Conservation (phyloP, 2,888 invertebrate genomes). For the Bombylius discolor region DNA sequence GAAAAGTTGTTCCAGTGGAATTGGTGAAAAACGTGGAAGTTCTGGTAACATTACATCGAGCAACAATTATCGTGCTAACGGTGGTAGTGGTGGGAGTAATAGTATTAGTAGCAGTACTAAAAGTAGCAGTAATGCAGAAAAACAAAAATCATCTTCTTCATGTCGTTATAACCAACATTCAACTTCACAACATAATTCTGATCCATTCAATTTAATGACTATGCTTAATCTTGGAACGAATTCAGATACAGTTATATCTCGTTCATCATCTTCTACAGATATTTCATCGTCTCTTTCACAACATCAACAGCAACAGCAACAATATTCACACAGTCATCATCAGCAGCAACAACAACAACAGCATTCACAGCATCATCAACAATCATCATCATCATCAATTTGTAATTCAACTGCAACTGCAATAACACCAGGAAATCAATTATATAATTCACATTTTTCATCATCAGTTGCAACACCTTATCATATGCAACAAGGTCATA, state of each 20-base stretch:
- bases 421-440: constrained; percentile 3
- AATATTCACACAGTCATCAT: neutral
- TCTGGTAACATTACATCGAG: neutral
- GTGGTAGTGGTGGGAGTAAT: neutral
- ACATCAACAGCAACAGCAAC: neutral
- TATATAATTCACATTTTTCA: constrained; percentile 15
- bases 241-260: constrained; percentile 10
- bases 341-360: neutral
- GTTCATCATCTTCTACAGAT: constrained; percentile 4
- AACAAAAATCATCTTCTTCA: constrained; percentile 6
- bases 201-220: constrained; percentile 17
- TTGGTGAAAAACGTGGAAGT: constrained; percentile 3
- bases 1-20: constrained; percentile 2
- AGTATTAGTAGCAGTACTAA: constrained; percentile 2
- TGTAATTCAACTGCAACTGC: constrained; percentile 3
- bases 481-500: constrained; percentile 23
- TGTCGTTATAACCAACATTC: constrained; percentile 15
- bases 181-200: constrained; percentile 5
- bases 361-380: constrained; percentile 1
- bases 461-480: constrained; percentile 17
- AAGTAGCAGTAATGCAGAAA: neutral
- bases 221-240: constrained; percentile 15
- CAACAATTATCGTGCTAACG: neutral
- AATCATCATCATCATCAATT: constrained; percentile 9
- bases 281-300: neutral